Evolutionary conservation across 2,113 vertebrate species (phyloP).

Genomic region (Notarius lentiginosus): DNA sequence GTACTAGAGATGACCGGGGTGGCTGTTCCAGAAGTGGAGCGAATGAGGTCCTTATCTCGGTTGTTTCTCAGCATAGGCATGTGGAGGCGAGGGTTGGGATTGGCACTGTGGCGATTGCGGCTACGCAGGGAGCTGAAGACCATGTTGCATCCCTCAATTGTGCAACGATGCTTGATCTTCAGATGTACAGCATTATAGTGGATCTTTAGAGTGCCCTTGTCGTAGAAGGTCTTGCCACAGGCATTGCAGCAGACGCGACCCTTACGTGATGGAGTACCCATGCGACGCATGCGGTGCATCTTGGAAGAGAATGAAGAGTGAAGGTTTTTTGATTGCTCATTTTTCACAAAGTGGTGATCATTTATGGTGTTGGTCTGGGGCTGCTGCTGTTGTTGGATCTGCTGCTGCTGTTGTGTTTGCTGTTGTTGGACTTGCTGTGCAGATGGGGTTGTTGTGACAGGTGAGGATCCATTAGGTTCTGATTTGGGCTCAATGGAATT

Average conservation of each 20-base stretch:
- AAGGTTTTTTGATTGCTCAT: constrained; percentile 84
- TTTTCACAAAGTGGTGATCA: constrained; percentile 85
- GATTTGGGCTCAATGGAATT: constrained; percentile 92
- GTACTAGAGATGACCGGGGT: constrained; percentile 95
- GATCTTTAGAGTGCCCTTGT: constrained; percentile 99
- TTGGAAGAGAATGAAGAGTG: constrained; percentile 85
- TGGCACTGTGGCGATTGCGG: constrained; percentile 97
- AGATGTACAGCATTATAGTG: constrained; percentile 98
- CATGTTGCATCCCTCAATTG: constrained; percentile 99
- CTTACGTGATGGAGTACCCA: constrained; percentile 94
- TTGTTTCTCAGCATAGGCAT: constrained; percentile 99
- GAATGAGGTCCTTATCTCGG: constrained; percentile 97
- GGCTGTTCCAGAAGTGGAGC: constrained; percentile 84
- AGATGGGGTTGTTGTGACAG: constrained; percentile 72
- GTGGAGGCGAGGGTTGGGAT: constrained; percentile 95
- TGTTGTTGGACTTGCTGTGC: constrained; percentile 67
- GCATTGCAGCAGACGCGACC: constrained; percentile 98
- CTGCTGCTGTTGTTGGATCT: constrained; percentile 57
- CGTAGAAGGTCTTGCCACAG: constrained; percentile 98
- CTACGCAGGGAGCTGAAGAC: constrained; percentile 98
- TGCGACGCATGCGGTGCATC: constrained; percentile 96
- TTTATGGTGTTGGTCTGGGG: constrained; percentile 80
- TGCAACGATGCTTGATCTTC: constrained; percentile 98
- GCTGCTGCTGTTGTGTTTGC: constrained; percentile 67
- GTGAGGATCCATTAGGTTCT: constrained; percentile 88